Evolutionary conservation across 2,888 invertebrate species (phyloP).

Genomic region (Synanthedon formicaeformis): DNA sequence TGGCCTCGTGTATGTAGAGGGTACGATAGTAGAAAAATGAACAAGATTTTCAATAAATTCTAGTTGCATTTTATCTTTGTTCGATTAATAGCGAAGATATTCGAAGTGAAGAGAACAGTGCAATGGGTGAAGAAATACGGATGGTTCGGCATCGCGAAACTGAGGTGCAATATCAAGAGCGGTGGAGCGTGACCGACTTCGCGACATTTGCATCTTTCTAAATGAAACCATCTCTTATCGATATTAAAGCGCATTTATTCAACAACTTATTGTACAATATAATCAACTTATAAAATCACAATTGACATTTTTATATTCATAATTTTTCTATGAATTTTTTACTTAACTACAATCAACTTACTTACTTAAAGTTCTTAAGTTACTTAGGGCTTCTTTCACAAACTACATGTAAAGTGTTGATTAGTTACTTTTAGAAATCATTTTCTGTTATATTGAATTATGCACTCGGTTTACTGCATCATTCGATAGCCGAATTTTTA

Average conservation of each 20-base stretch:
- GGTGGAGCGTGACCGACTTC: slow-evolving; percentile 33
- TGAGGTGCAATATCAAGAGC: slow-evolving; percentile 47
- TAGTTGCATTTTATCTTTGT: slow-evolving; percentile 14
- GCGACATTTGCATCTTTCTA: slow-evolving; percentile 51
- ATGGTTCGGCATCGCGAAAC: slow-evolving; percentile 13
- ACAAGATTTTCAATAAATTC: slow-evolving; percentile 47
- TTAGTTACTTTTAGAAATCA: no score
- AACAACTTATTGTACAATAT: slow-evolving; percentile 25
- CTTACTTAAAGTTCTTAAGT: no score
- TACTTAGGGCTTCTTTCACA: no score
- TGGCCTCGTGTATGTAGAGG: background rate
- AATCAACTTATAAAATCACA: background rate
- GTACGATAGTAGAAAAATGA: slow-evolving; percentile 23
- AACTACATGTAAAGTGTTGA: no score
- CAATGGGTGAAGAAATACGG: slow-evolving; percentile 2
- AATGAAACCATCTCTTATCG: slow-evolving; percentile 41
- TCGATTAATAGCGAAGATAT: slow-evolving; percentile 54
- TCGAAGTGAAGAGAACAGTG: slow-evolving; percentile 24
- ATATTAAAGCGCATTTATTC: slow-evolving; percentile 38
- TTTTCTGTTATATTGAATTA: no score
- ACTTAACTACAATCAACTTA: no score
- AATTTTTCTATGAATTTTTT: no score
- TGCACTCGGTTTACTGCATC: no score
- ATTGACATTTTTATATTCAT: background rate
- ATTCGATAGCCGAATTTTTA: no score